These are phyloP conservation scores for Macrotus californicus DNA, from an alignment of 2,113 vertebrate species.

Conservation along the genomic window DNA sequence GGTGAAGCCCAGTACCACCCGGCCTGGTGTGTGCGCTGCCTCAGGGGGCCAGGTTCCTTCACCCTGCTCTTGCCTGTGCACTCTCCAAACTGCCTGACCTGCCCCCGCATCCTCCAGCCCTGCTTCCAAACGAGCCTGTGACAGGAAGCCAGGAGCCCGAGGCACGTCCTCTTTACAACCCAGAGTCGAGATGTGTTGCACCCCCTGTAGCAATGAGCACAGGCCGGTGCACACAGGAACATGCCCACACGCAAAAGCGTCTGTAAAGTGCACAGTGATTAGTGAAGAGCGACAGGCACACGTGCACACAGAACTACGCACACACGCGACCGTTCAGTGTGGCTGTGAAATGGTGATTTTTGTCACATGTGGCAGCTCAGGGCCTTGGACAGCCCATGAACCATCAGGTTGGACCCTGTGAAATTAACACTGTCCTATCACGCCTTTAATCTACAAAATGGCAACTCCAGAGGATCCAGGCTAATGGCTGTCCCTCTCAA, in stretches of 20 bases:
- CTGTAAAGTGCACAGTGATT: neutral
- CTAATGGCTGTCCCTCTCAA: neutral
- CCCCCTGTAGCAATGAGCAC: neutral
- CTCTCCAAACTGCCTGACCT: fast-evolving
- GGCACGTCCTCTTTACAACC: neutral
- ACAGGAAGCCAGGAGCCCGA: neutral
- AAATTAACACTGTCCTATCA: neutral
- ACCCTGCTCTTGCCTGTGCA: neutral
- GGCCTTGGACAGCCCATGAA: neutral
- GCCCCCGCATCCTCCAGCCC: neutral
- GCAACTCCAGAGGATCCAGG: neutral
- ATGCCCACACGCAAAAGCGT: fast-evolving
- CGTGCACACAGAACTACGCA: fast-evolving
- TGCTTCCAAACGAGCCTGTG: neutral
- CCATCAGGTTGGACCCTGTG: neutral
- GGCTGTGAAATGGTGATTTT: neutral
- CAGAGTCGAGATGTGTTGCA: neutral
- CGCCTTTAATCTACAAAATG: neutral
- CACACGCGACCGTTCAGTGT: too few relatives aligned
- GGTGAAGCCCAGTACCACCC: neutral
- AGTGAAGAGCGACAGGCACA: fast-evolving
- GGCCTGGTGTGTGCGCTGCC: too few relatives aligned
- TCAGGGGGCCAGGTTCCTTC: neutral
- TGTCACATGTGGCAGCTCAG: neutral
- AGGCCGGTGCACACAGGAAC: neutral